phyloP scores from a whole-genome alignment of 2,888 invertebrate species.

The Julus scandinavius region DNA sequence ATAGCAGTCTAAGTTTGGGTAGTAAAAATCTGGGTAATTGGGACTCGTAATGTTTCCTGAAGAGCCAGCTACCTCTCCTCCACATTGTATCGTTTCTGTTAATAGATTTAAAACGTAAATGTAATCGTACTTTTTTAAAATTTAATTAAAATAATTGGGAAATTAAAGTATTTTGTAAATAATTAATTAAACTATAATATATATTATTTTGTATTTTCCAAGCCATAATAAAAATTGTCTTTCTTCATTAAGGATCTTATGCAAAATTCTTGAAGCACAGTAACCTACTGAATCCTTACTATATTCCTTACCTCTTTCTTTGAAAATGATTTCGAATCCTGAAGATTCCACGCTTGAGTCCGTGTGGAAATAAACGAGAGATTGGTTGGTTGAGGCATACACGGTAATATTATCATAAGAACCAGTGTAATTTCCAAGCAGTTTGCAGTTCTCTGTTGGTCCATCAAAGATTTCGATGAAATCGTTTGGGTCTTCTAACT shows the following conservation, averaged over 20 bases:
- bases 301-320: not conserved
- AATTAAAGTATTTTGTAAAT: too few species aligned
- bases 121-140: too few species aligned
- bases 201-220: too few species aligned
- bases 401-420: not conserved
- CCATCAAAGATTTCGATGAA: not conserved
- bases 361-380: not conserved
- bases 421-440: not conserved
- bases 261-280: too few species aligned
- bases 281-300: too few species aligned
- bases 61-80: not conserved
- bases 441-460: not conserved
- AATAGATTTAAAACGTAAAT: not conserved
- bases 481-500: not conserved
- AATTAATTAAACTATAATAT: too few species aligned
- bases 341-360: not conserved
- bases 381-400: not conserved
- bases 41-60: not conserved
- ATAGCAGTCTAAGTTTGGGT: not conserved
- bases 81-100: not conserved
- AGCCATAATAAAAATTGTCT: too few species aligned
- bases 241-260: too few species aligned
- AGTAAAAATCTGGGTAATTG: not conserved
- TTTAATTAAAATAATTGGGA: too few species aligned
- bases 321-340: not conserved